These are phyloP conservation scores for Teleopsis dalmanni DNA, from an alignment of 1,140 invertebrate species.

Conservation along the genomic window DNA sequence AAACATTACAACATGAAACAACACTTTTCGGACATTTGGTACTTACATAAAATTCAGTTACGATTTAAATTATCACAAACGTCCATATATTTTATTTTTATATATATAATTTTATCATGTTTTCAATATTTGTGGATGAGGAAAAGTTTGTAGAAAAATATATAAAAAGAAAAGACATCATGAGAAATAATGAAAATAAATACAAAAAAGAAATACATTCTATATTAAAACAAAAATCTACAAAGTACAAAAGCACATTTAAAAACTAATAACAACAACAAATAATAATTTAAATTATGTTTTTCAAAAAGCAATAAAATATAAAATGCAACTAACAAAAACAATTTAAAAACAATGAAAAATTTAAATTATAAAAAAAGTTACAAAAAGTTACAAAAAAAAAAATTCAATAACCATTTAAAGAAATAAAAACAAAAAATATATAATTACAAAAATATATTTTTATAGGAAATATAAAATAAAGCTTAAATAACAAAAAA, in stretches of 20 bases:
- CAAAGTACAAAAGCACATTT: not conserved
- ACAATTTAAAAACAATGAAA: not conserved
- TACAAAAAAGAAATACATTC: not conserved
- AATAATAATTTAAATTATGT: not conserved
- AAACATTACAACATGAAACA: too few species aligned
- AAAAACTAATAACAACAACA: slow-evolving; percentile 1
- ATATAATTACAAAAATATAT: not conserved
- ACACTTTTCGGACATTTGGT: too few species aligned
- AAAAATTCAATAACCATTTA: not conserved
- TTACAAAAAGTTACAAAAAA: not conserved
- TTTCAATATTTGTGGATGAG: too few species aligned
- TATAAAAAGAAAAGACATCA: not conserved
- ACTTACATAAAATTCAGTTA: too few species aligned
- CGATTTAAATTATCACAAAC: too few species aligned
- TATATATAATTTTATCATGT: too few species aligned
- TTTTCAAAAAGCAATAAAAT: not conserved
- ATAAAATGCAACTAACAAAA: not conserved
- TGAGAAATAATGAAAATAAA: not conserved
- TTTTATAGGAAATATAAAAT: not conserved
- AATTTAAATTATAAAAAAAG: not conserved
- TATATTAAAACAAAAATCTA: not conserved
- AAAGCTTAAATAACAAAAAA: not conserved
- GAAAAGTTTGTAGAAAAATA: not conserved
- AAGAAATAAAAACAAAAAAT: not conserved
- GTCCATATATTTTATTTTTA: too few species aligned